Evolutionary conservation across 2,797 vertebrate species (phyloP), one percentile per base, ranked within the genome.

Genomic region (Phyllotis vaccarum): DNA sequence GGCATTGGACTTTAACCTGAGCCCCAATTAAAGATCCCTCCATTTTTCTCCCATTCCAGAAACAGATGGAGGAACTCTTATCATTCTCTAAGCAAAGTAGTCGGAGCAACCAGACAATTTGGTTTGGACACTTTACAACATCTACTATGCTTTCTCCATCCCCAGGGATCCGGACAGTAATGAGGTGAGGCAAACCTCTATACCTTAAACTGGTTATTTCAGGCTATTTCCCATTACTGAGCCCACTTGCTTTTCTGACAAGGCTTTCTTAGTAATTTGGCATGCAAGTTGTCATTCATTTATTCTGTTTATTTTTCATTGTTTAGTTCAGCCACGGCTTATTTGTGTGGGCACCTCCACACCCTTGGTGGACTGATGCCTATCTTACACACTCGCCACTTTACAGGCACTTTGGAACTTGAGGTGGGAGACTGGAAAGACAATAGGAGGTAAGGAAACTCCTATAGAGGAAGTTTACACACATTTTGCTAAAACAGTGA

Each of bases 101-200:
- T 83, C 97, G 60, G 75, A 99, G 99, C 98, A 99, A 99, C 98
- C 99, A 99, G 96, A 99, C 99, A 8, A 95, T 99, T 98, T 99
- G 99, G 99, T 99, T 99, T 98, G 99, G 99, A 96, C 99, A 99
- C 98, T 99, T 99, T 97, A 99, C 99, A 96, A 99, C 99, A 21
- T 99, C 99, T 86, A 99, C 99, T 17, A 98, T 99, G 56, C 98
- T 99, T 97, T 99, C 99, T 1, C 98, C 99, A 3, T 98, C 98
- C 74, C 99, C 99, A 3, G 99, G 99, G 95, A 98, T 99, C 94
- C 98, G 99, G 86, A 97, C 98, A 29, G 81, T 99, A 93, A 99
- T 99, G 99, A 99, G 99, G 99, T 99, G 95, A 98, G 91, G 16
- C 56, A 90, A 54, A 27, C 19, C 94, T 95, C 56, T 34, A 86